Percentiles rank a stretch among this genome's conserved stretches.
Evolutionary conservation across 1,140 invertebrate genomes (phyloP).

Genomic region (Ceratosolen fusciceps): DNA sequence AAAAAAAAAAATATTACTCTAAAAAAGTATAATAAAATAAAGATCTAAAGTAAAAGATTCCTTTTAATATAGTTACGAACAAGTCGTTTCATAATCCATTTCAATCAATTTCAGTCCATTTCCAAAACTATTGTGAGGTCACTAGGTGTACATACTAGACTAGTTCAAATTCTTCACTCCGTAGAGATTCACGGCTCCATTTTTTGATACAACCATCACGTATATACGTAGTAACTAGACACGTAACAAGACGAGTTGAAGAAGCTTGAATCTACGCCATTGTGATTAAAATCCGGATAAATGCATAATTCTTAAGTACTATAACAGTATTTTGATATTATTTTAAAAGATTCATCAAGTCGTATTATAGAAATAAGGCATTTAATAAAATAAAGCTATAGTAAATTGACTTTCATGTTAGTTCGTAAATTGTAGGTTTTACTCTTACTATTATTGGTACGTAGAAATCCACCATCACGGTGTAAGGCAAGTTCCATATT

Average conservation of each 20-base stretch:
- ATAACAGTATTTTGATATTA: neutral
- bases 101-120: neutral
- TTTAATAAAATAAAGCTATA: neutral
- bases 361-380: neutral
- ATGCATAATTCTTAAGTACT: neutral
- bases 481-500: slow-evolving; percentile 13
- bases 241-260: neutral
- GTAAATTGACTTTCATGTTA: neutral
- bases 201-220: neutral
- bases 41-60: neutral
- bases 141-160: neutral
- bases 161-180: neutral
- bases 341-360: neutral
- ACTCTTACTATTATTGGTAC: neutral
- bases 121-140: neutral
- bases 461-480: slow-evolving; percentile 29
- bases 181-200: neutral
- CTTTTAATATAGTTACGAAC: neutral
- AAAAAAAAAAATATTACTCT: neutral
- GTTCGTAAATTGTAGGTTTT: neutral
- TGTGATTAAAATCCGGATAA: neutral
- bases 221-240: neutral
- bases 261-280: slow-evolving; percentile 22
- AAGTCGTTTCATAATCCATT: neutral
- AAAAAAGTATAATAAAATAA: neutral